Evolutionary conservation across 2,797 vertebrate species (phyloP).

Genomic region (Tokudaia muenninki): DNA sequence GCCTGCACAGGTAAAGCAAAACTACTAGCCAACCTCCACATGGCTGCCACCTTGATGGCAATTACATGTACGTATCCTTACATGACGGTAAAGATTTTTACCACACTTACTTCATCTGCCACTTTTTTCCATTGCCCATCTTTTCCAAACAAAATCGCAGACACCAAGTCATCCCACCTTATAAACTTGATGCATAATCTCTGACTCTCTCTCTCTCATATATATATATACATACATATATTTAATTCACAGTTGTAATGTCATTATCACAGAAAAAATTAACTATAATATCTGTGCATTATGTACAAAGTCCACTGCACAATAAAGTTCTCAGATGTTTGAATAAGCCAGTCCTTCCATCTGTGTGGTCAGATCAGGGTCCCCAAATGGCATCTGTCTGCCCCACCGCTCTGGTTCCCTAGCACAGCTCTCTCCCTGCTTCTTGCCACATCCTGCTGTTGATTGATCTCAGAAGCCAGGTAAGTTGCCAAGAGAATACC

Average conservation of each 20-base stretch:
- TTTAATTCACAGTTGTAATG: slow-evolving; percentile 28
- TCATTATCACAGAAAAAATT: neutral
- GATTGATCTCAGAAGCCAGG: neutral
- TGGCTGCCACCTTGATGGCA: neutral
- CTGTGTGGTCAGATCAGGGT: neutral
- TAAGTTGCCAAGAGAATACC: neutral
- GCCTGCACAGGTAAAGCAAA: slow-evolving; percentile 20
- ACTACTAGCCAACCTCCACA: neutral
- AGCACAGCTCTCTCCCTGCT: neutral
- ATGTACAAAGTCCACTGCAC: slow-evolving; percentile 22
- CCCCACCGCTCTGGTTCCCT: neutral
- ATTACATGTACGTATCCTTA: slow-evolving; percentile 15
- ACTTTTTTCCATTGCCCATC: neutral
- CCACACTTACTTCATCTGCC: slow-evolving; percentile 8
- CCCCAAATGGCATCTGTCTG: neutral
- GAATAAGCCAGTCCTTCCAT: neutral
- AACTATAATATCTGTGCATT: neutral
- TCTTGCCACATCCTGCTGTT: neutral
- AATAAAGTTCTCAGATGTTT: slow-evolving; percentile 22
- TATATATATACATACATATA: too few species aligned
- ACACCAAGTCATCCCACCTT: slow-evolving; percentile 1
- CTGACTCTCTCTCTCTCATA: neutral
- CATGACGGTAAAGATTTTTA: slow-evolving; percentile 26
- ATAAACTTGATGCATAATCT: slow-evolving; percentile 30
- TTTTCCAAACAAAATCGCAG: slow-evolving; percentile 46